Percentiles rank a stretch among this genome's conserved stretches.
These are phyloP conservation scores for Sturnus vulgaris DNA, from an alignment of 2,113 vertebrate species.

Conservation along the genomic window DNA sequence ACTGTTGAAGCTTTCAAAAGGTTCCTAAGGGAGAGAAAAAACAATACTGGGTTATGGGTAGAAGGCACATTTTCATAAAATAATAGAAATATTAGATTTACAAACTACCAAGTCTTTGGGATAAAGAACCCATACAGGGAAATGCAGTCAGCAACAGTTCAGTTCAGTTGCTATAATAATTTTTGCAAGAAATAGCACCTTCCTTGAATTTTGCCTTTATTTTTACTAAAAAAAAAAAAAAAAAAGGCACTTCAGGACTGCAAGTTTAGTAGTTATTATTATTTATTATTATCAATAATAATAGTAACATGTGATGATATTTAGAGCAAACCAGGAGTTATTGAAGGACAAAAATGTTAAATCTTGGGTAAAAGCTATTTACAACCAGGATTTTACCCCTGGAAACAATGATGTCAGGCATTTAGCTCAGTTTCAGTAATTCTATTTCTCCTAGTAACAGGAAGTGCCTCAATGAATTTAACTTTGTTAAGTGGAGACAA, in stretches of 20 bases:
- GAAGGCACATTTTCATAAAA: neutral
- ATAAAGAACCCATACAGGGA: neutral
- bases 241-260: neutral
- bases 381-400: neutral
- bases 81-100: neutral
- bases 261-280: neutral
- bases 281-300: too few relatives aligned
- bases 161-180: neutral
- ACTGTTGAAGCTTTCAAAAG: neutral
- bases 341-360: neutral
- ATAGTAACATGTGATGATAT: neutral
- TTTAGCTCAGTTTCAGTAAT: neutral
- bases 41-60: neutral
- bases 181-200: neutral
- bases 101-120: neutral
- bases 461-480: slow-evolving; percentile 1
- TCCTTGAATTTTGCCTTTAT: neutral
- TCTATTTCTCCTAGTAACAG: slow-evolving; percentile 5
- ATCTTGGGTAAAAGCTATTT: neutral
- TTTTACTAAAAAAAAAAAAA: neutral
- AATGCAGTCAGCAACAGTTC: neutral
- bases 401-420: neutral
- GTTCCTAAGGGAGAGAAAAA: neutral
- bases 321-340: neutral
- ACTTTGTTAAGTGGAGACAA: neutral